Evolutionary conservation across 2,888 invertebrate genomes (phyloP), one percentile per base, ranked within the genome.

Genomic region (Pilophorus perplexus): DNA sequence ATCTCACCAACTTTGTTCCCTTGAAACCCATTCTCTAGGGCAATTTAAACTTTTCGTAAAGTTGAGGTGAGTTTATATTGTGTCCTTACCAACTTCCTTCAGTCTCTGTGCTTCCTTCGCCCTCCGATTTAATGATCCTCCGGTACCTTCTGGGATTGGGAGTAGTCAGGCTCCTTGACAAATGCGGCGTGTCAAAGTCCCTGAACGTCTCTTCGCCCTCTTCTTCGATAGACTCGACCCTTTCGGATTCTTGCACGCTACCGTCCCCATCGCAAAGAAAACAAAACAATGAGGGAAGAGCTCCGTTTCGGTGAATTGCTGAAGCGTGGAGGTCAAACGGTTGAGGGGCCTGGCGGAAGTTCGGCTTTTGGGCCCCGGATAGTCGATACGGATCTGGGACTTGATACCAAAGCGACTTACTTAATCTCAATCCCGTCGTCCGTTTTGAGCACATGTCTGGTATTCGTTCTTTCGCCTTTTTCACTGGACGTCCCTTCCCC

Each of bases 401-500:
- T 42, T 6, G 5, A 42, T 12, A 33, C 6, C 33, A 12, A 6
- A 8, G 33, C 2, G n/a, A 59, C 62, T 62, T 46, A 62, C 62
- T 62, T 62, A 20, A 62, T 62, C 38, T 62, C 62, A 46, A 62
- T 62, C 14, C 62, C 62, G n/a, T 62, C 48, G 2, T 62, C 62
- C 1, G 62, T 62, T 48, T 62, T 62, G 33, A 62, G 62, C 16
- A 62, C 62, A 33, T 44, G 18, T 12, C 62, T 22, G n/a, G 44
- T 59, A 28, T 25, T 52, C 12, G 37, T 55, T 20, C 33, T 62
- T 14, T 62, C 62, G 5, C 18, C 14, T 16, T 48, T 27, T 2
- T 62, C 62, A 42, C 25, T 59, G 14, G 62, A 62, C 20, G 62
- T 44, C 5, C 62, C 62, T 33, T 62, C 62, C 2, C 62, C 62